Evolutionary conservation across 2,113 vertebrate species (phyloP).

Genomic region (Columbina picui): DNA sequence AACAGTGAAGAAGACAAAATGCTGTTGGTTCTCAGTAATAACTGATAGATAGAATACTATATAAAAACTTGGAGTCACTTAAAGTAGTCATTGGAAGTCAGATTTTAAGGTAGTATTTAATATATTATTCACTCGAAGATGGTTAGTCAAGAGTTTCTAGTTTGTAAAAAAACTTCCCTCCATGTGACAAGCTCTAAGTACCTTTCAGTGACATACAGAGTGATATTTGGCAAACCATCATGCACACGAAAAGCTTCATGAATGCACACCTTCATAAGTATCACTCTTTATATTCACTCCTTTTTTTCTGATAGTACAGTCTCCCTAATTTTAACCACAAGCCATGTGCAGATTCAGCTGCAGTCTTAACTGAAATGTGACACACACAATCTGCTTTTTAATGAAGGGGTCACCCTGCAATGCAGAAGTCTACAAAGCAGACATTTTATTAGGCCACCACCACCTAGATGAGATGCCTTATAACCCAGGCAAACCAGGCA

Average conservation of each 20-base stretch:
- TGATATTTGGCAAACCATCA: not conserved
- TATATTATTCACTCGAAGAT: not conserved
- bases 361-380: not conserved
- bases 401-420: not conserved
- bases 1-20: not conserved
- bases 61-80: not conserved
- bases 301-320: not conserved
- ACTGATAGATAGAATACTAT: not conserved
- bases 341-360: not conserved
- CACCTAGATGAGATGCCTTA: not conserved
- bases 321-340: not conserved
- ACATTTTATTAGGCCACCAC: not conserved
- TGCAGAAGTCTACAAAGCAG: not conserved
- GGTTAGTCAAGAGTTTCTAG: not conserved
- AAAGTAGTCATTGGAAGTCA: not conserved
- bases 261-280: not conserved
- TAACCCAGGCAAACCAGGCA: not conserved
- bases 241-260: not conserved
- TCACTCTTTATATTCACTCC: not conserved
- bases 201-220: fast-evolving
- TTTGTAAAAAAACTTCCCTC: not conserved
- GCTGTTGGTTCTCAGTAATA: not conserved
- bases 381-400: not conserved
- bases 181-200: fast-evolving
- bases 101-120: not conserved